Evolutionary conservation across 2,113 vertebrate genomes (phyloP).

Genomic region (Bos indicus): DNA sequence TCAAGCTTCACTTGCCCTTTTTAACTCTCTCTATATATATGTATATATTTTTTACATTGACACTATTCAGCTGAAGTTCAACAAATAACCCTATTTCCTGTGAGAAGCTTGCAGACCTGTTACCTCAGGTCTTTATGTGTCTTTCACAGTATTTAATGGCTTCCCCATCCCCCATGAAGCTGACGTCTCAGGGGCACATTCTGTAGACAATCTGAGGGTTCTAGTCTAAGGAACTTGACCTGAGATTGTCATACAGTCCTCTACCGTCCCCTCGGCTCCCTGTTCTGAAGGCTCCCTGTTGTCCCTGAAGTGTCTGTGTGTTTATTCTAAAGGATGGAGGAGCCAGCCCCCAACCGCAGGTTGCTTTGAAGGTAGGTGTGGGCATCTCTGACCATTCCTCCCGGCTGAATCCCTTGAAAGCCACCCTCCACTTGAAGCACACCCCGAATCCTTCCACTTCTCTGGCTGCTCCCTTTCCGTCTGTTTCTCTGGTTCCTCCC

Average conservation of each 20-base stretch:
- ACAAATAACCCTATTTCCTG: neutral
- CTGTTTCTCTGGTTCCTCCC: neutral
- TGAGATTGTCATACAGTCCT: neutral
- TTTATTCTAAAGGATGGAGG: neutral
- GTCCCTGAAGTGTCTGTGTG: neutral
- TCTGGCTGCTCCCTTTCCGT: neutral
- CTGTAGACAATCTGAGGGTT: neutral
- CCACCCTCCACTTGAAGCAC: neutral
- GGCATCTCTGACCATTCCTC: neutral
- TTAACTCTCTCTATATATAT: neutral
- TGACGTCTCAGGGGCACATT: neutral
- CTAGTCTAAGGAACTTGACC: too few species aligned
- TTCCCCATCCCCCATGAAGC: neutral
- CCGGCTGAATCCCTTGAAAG: neutral
- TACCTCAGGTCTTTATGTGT: neutral
- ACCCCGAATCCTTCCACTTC: neutral
- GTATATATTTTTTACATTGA: neutral
- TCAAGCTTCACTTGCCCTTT: neutral
- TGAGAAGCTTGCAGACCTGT: neutral
- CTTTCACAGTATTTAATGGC: neutral
- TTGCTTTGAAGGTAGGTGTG: neutral
- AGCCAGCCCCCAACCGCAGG: too few species aligned
- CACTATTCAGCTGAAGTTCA: neutral
- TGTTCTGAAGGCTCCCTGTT: neutral
- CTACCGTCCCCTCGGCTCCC: neutral